Evolutionary conservation across 2,797 vertebrate species (phyloP), one percentile per base, ranked within the genome.

Genomic region (Taeniopygia guttata): DNA sequence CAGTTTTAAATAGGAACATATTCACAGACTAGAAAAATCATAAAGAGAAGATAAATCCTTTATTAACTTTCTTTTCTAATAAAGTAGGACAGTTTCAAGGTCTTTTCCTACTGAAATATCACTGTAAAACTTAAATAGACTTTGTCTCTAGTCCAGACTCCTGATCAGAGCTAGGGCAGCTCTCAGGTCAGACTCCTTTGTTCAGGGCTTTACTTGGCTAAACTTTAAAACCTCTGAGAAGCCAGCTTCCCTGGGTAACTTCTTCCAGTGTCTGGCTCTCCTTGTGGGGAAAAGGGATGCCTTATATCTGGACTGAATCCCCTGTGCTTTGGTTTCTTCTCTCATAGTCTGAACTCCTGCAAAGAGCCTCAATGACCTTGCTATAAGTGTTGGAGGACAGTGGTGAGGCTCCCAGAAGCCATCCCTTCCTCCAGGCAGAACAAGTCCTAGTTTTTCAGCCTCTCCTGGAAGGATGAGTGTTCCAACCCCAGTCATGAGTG

Each of bases 1-100:
- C 29, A 56, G 16, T 42, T 76, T 85, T 79, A 73, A 83, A 87
- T 15, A 83, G 36, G 32, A 94, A 68, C 36, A 66, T 30, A 34
- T 38, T 82, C 45, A 42, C 11, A 49, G 23, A 63, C 12, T 26
- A 69, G n/a, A 83, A 73, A 89, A 91, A 82, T 36, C 12, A 32
- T 69, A 51, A 66, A 56, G 15, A 68, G 23, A 64, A 72, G 32
- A 54, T 51, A 60, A 10, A 79, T 54, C 32, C 25, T 63, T 56
- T 72, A 73, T 82, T 91, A 90, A 51, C 11, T 62, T 75, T 30
- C 11, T 32, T 74, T 78, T 36, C 18, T 74, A 73, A 63, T 67
- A 77, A 70, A 59, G 46, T 45, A 68, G 34, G 79, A 52, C 18
- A 14, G 48, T 79, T 85, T 85, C 14, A 66, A 84, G 27, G 36